Percentiles rank a stretch among this genome's conserved stretches.
Evolutionary conservation across 2,888 invertebrate genomes (phyloP).

Genomic region (Lordiphosa andalusiaca): DNA sequence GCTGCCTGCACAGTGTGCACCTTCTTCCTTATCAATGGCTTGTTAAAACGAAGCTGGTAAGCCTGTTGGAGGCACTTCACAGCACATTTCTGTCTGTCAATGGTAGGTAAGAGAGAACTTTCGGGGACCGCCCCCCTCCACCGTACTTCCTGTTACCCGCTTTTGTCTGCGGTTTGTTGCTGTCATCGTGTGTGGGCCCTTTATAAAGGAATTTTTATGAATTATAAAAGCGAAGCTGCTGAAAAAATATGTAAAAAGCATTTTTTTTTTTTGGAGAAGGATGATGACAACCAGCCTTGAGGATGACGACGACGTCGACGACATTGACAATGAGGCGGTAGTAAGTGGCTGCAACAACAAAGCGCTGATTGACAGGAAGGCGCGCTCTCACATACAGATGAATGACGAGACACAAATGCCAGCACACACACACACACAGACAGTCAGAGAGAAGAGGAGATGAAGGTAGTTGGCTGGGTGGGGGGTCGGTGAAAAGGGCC

Average conservation of each 20-base stretch:
- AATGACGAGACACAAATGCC: conserved; percentile 36
- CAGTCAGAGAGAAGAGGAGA: conserved; percentile 9
- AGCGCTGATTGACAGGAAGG: conserved; percentile 68
- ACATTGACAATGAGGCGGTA: conserved; percentile 69
- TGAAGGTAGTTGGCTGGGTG: neutral
- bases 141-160: conserved; percentile 48
- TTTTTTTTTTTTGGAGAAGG: conserved; percentile 18
- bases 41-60: conserved; percentile 41
- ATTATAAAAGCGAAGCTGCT: conserved; percentile 47
- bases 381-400: conserved; percentile 26
- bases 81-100: conserved; percentile 52
- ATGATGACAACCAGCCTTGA: conserved; percentile 14
- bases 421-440: conserved; percentile 24
- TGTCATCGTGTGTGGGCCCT: conserved; percentile 44
- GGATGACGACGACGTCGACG: conserved; percentile 33
- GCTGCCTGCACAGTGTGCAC: neutral
- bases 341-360: conserved; percentile 69
- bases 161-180: conserved; percentile 63
- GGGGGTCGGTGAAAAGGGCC: neutral
- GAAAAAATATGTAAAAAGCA: conserved; percentile 45
- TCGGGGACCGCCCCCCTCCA: conserved; percentile 16
- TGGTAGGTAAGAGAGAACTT: conserved; percentile 35
- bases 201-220: conserved; percentile 61
- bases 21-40: conserved; percentile 29
- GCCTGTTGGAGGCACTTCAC: conserved; percentile 21